Evolutionary conservation across 2,797 vertebrate genomes (phyloP), one percentile per base, ranked within the genome.

Genomic region (Pseudochirops corinnae): DNA sequence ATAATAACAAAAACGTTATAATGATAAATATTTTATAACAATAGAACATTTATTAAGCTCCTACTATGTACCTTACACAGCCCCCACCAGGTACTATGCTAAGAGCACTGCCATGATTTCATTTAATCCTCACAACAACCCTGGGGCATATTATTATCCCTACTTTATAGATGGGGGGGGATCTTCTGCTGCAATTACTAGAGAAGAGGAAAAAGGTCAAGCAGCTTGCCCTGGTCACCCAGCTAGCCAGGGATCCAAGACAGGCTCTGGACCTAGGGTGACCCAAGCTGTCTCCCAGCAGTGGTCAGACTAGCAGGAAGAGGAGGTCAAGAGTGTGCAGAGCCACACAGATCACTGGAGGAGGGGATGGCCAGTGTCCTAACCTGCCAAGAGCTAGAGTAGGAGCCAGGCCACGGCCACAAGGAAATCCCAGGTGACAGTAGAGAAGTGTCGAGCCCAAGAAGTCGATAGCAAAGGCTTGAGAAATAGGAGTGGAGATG

Each of bases 161-260:
- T 91, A 90, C 50, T 95, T 93, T 50, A 94, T 12, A 93, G 52
- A 93, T 55, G 6, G 91, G 67, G 92, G 92, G 95, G 93, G 50
- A 82, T 18, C 62, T 33, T 67, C n/a, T 39, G 21, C 62, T 39
- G 1, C 62, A 39, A n/a, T 74, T 18, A 74, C 21, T 39, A 46
- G 33, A 74, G 67, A 82, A 33, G 67, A 82, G n/a, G 31, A 50
- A 87, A 87, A 87, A 87, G 24, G 67, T 10, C 18, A 82, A 82
- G 74, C 67, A 39, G n/a, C 1, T 67, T n/a, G 33, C 33, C 62
- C 6, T 18, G 14, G 62, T 74, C 33, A 13, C 62, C 62, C 16
- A 21, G 18, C 74, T 46, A 26, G 39, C 4, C 46, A 82, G 39
- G 39, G 74, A 21, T 26, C 39, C 24, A 50, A 33, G 33, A 46